Evolutionary conservation across 1,140 invertebrate species (phyloP).

Genomic region (Apis laboriosa): DNA sequence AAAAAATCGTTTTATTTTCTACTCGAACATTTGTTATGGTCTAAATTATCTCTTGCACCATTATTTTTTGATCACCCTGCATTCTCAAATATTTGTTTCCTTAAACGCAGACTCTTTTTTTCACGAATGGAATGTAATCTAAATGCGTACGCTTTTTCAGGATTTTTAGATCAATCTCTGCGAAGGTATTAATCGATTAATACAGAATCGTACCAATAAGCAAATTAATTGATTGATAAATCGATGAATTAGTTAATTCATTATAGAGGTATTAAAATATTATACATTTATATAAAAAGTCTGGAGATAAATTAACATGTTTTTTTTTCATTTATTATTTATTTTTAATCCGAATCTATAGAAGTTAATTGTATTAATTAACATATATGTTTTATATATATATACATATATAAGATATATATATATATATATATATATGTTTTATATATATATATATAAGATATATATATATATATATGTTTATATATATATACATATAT

Average conservation of each 20-base stretch:
- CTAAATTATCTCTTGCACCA: conserved; percentile 41
- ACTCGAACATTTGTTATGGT: conserved; percentile 26
- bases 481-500: conserved; percentile 43
- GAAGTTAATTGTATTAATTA: conserved; percentile 53
- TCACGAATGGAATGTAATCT: conserved; percentile 16
- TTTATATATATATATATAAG: no score
- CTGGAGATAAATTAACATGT: conserved; percentile 47
- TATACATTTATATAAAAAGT: conserved; percentile 24
- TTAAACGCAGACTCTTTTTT: conserved; percentile 7
- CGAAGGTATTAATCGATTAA: conserved; percentile 43
- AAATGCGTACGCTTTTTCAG: conserved; percentile 39
- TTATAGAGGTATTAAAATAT: conserved; percentile 43
- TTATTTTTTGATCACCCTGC: conserved; percentile 50
- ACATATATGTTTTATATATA: conserved; percentile 49
- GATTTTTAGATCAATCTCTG: conserved; percentile 38
- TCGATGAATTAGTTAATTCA: conserved; percentile 33
- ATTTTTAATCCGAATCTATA: conserved; percentile 50
- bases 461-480: not conserved
- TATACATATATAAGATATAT: conserved; percentile 36
- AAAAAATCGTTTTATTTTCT: conserved; percentile 34
- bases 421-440: no score
- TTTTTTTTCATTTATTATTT: conserved; percentile 60
- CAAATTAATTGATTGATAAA: conserved; percentile 35
- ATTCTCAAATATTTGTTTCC: not conserved
- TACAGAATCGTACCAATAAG: conserved; percentile 34